A percentile compares a stretch with the other conserved stretches of the same genome.
Conservation (phyloP, 2,888 invertebrate genomes). For the Nephrotoma guestfalica region DNA sequence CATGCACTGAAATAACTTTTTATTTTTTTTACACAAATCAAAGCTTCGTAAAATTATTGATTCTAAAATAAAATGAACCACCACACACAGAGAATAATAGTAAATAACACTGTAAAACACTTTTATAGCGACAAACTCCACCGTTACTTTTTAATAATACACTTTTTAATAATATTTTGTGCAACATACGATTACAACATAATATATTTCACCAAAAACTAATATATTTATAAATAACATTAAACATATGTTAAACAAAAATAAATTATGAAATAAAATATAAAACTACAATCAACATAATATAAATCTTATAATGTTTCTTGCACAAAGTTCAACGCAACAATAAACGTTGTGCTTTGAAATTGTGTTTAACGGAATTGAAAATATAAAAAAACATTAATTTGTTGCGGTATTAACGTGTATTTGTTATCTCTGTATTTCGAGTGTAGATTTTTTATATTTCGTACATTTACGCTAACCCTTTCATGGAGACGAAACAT, state of each 20-base stretch:
- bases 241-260: no score
- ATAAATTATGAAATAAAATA: not conserved
- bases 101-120: not conserved
- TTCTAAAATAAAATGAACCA: not conserved
- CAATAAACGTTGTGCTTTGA: not conserved
- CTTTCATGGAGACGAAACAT: not conserved
- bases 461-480: not conserved
- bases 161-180: no score
- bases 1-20: not conserved
- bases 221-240: not conserved
- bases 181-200: not conserved
- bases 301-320: not conserved
- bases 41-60: not conserved
- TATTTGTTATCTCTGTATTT: not conserved
- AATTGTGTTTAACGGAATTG: not conserved
- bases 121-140: not conserved
- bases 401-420: not conserved
- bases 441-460: not conserved
- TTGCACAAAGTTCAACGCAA: not conserved
- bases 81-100: not conserved
- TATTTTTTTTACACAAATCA: not conserved
- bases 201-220: not conserved
- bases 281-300: not conserved
- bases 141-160: no score
- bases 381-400: not conserved